Base-by-base conservation (phyloP, 2,888 invertebrate genomes). In the Epistrophella euchroma region DNA sequence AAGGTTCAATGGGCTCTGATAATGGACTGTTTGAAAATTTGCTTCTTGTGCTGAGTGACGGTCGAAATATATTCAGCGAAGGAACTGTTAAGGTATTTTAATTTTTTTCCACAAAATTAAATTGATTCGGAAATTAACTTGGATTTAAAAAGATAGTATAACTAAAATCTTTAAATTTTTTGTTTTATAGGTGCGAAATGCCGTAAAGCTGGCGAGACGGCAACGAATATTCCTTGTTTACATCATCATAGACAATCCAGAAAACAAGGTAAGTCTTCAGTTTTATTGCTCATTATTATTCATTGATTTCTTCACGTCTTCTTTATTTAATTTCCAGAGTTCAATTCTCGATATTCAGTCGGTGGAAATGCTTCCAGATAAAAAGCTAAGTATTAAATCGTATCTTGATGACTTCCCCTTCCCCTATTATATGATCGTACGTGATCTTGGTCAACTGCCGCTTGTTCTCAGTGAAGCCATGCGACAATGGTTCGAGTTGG, bases 331-430 rank as follows among this genome's bases (percentile, higher is more conserved):
- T 25, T 66, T 94, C 94, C 2, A 97, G 96, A 96, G 97, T 92
- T 99, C 99, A 0, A 97, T 99, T 89, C 93, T 97, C 89, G 98
- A 99, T 91, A 97, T 98, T 89, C 94, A 96, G 88, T 95, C 96
- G 89, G 97, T 91, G 88, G 91, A 91, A 80, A 90, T 91, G 73
- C 89, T 91, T 64, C 89, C 91, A 2, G 90, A 91, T 71, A 90
- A 91, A 35, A 89, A 90, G 4, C 90, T 91, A 4, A 91, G 94
- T 60, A 96, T 98, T 89, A 94, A 95, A 88, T 95, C 96, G 0
- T 99, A 99, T 91, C 95, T 99, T 94, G 98, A 99, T 90, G 95
- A 95, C 62, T 99, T 99, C 93, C 99, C 99, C 0, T 99, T 99
- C 92, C 98, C 99, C 0, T 99, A 98, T 93, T 99, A 99, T 92